Percentiles rank a stretch among this genome's conserved stretches.
Evolutionary conservation across 2,113 vertebrate genomes (phyloP).

Genomic region (Chlamydotis undulata): DNA sequence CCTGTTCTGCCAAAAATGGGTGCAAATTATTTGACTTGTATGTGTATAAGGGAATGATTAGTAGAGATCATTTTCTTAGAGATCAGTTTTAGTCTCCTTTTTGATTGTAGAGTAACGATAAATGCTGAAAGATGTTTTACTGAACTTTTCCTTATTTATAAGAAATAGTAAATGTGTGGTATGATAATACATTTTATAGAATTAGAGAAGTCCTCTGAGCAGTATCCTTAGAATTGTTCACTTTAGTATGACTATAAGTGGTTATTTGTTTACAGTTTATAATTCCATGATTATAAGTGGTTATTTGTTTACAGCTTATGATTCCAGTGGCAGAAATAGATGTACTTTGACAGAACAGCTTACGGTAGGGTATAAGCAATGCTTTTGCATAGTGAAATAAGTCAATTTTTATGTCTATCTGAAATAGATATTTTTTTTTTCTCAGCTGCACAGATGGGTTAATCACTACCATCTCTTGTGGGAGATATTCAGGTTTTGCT

Average conservation of each 20-base stretch:
- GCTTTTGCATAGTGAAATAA: background rate
- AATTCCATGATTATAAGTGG: background rate
- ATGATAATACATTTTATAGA: background rate
- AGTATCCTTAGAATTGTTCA: background rate
- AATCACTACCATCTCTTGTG: background rate
- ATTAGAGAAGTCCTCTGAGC: background rate
- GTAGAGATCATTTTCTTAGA: background rate
- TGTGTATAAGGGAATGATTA: background rate
- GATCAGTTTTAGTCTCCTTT: background rate
- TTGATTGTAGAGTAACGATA: background rate
- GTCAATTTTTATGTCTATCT: background rate
- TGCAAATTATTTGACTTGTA: background rate
- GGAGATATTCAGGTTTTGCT: background rate
- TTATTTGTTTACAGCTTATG: background rate
- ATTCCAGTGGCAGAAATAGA: background rate
- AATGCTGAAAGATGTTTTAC: background rate
- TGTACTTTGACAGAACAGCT: background rate
- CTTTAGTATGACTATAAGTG: background rate
- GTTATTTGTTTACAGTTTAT: background rate
- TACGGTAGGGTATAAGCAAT: background rate
- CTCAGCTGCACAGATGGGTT: background rate
- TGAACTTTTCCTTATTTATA: slow-evolving; percentile 16
- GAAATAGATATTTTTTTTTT: background rate
- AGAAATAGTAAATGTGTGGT: background rate
- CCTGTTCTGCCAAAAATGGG: background rate